phyloP scores from a whole-genome alignment of 2,888 invertebrate species.

The Conus canariensis region DNA sequence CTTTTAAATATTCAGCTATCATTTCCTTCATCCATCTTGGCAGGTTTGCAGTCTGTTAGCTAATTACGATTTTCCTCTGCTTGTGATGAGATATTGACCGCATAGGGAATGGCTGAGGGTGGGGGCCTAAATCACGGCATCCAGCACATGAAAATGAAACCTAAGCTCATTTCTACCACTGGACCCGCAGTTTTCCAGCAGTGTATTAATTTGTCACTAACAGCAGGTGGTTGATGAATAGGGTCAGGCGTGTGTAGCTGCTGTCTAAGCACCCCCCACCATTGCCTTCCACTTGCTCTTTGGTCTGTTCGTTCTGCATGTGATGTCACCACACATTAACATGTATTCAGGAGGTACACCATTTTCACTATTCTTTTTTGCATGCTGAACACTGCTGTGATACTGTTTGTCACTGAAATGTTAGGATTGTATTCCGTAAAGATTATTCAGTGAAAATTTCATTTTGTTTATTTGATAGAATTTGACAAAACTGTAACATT shows the following conservation, averaged over 20 bases:
- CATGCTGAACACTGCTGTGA: conserved; percentile 11
- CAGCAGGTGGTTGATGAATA: background rate
- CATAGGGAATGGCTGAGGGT: too few relatives aligned
- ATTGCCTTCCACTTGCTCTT: too few relatives aligned
- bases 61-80: background rate
- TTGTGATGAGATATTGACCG: background rate
- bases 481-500: too few relatives aligned
- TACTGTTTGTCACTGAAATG: background rate
- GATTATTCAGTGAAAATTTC: background rate
- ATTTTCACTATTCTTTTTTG: background rate
- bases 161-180: background rate
- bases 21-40: background rate
- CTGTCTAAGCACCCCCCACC: too few relatives aligned
- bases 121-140: background rate
- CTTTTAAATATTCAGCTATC: background rate
- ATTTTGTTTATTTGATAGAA: too few relatives aligned
- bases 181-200: background rate
- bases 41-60: background rate
- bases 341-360: conserved; percentile 30
- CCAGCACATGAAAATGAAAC: background rate
- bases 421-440: background rate
- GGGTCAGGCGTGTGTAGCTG: background rate
- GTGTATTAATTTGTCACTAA: background rate
- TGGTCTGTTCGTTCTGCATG: background rate
- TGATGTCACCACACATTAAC: conserved; percentile 2